Conservation (phyloP, 2,888 invertebrate genomes). For the Sicus ferrugineus region DNA sequence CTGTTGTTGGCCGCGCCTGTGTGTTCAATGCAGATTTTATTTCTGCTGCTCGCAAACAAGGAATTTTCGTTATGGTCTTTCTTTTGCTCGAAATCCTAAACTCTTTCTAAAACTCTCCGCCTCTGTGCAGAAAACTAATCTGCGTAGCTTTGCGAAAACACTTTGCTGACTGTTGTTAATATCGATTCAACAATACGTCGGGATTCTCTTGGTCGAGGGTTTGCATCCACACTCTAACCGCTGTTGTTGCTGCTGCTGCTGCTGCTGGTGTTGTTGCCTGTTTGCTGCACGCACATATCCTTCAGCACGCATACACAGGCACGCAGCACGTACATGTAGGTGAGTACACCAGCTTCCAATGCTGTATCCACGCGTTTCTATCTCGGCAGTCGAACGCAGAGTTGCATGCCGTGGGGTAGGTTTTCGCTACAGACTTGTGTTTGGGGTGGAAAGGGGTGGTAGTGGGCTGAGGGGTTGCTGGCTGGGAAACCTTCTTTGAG, state of each 20-base stretch:
- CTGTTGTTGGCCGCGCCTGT: background rate
- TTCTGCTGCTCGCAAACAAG: too few relatives aligned
- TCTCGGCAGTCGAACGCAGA: background rate
- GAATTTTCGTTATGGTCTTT: too few relatives aligned
- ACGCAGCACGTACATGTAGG: background rate
- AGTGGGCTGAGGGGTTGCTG: background rate
- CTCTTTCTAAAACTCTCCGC: background rate
- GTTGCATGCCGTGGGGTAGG: slow-evolving; percentile 18
- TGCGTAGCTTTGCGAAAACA: too few relatives aligned
- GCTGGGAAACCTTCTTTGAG: background rate
- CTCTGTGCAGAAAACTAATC: background rate
- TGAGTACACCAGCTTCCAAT: background rate
- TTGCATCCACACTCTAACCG: slow-evolving; percentile 32
- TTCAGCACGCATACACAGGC: slow-evolving; percentile 12
- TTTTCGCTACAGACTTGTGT: background rate
- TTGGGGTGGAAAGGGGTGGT: background rate
- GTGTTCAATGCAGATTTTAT: too few relatives aligned
- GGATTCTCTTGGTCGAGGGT: background rate
- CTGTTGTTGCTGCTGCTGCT: slow-evolving; percentile 32
- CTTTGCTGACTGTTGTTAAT: background rate
- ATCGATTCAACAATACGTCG: slow-evolving; percentile 26
- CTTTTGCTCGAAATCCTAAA: too few relatives aligned
- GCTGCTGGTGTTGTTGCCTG: slow-evolving; percentile 9
- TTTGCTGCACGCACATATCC: background rate
- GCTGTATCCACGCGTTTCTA: background rate